A percentile compares a stretch with the other conserved stretches of the same genome.
Evolutionary conservation across 1,140 invertebrate genomes (phyloP).

Genomic region (Leptinotarsa undecemlineata): DNA sequence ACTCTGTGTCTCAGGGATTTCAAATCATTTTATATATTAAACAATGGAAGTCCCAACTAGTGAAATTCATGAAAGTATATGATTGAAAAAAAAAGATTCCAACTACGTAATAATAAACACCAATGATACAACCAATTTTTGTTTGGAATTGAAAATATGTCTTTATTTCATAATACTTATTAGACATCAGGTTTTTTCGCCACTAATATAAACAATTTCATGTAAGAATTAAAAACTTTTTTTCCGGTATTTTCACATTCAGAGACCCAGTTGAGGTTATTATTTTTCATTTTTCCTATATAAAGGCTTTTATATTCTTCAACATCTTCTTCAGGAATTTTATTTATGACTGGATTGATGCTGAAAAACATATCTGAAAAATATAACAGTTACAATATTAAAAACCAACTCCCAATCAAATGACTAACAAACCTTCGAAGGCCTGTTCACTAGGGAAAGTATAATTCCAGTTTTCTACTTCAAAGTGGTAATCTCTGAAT

Average conservation of each 20-base stretch:
- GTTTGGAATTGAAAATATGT: too few relatives aligned
- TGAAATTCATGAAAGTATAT: too few relatives aligned
- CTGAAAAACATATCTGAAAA: not conserved
- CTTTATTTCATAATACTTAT: not conserved
- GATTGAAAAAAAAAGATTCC: too few relatives aligned
- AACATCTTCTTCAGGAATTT: not conserved
- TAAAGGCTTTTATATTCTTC: not conserved
- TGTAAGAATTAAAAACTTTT: not conserved
- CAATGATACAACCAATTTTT: too few relatives aligned
- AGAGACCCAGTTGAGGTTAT: not conserved
- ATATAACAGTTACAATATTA: not conserved
- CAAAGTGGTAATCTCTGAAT: not conserved
- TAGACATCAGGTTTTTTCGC: not conserved
- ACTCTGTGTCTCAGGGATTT: too few relatives aligned
- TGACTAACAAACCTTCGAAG: not conserved
- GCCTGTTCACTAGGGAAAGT: not conserved
- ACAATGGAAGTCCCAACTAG: too few relatives aligned
- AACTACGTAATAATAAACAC: too few relatives aligned
- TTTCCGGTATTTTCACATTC: conserved; percentile 1
- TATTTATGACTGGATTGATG: not conserved
- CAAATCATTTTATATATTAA: too few relatives aligned
- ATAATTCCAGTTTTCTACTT: conserved; percentile 1
- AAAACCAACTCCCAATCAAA: too few relatives aligned
- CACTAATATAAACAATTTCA: not conserved
- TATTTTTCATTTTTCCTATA: conserved; percentile 1